Conservation (phyloP, 23 tunicate species). For the Corella eumyota region DNA sequence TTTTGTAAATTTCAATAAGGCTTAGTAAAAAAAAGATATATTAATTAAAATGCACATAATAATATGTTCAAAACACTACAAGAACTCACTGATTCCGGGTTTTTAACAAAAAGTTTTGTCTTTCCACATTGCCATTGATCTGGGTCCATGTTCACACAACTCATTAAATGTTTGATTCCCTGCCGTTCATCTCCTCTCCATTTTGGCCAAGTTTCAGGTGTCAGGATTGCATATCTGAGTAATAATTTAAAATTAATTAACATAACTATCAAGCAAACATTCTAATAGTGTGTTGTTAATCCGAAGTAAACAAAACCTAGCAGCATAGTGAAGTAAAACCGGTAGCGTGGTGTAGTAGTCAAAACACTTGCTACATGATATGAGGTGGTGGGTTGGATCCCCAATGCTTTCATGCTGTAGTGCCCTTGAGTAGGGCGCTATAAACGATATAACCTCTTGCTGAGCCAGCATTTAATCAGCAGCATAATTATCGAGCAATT, state of each 20-base stretch:
- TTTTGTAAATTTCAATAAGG: neutral
- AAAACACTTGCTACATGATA: too few relatives aligned
- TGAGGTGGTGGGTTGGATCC: too few relatives aligned
- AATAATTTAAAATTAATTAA: too few relatives aligned
- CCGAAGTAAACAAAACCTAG: too few relatives aligned
- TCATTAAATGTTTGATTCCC: conserved; percentile 90
- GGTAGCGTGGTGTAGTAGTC: too few relatives aligned
- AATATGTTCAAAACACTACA: neutral
- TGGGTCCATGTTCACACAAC: conserved; percentile 89
- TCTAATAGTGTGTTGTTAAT: too few relatives aligned
- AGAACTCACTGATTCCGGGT: conserved; percentile 85
- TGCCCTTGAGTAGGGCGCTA: too few relatives aligned
- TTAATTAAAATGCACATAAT: neutral
- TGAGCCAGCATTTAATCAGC: too few relatives aligned
- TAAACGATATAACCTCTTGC: too few relatives aligned
- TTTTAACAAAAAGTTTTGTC: conserved; percentile 88
- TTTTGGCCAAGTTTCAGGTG: conserved; percentile 90
- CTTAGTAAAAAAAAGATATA: neutral
- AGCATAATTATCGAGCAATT: too few relatives aligned
- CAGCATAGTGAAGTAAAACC: neutral
- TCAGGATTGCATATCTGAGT: conserved; percentile 88
- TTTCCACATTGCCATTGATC: conserved; percentile 98
- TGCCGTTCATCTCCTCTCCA: conserved; percentile 89
- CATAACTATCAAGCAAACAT: neutral
- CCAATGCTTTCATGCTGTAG: too few relatives aligned